phyloP scores from a whole-genome alignment of 1,140 invertebrate species.

The Hermatobates lingyangjiaoensis region DNA sequence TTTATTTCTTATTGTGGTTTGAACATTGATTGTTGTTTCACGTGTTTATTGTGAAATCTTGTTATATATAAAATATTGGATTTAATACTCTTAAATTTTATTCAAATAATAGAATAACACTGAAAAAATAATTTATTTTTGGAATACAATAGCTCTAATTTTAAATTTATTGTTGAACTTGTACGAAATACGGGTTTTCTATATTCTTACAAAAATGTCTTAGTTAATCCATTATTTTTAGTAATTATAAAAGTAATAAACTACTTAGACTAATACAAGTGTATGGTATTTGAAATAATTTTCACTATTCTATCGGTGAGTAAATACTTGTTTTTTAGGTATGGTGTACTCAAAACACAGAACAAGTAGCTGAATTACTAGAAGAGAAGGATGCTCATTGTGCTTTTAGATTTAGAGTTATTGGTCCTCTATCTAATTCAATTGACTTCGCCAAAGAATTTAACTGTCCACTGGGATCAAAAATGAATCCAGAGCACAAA shows the following conservation, averaged over 20 bases:
- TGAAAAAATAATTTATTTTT: no score
- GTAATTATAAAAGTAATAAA: background rate
- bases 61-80: no score
- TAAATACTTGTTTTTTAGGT: conserved; percentile 34
- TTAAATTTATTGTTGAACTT: background rate
- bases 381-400: conserved; percentile 74
- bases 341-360: conserved; percentile 66
- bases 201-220: background rate
- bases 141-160: background rate
- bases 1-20: no score
- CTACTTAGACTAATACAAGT: background rate
- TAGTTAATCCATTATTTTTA: background rate
- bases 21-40: no score
- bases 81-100: no score
- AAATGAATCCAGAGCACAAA: conserved; percentile 78
- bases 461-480: conserved; percentile 49
- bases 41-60: no score
- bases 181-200: background rate
- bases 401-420: conserved; percentile 58
- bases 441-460: conserved; percentile 73
- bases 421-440: conserved; percentile 76
- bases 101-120: no score
- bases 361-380: conserved; percentile 56
- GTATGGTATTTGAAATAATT: background rate
- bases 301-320: background rate